Evolutionary conservation across 1,140 invertebrate species (phyloP).

Genomic region (Drosophila jambulina): DNA sequence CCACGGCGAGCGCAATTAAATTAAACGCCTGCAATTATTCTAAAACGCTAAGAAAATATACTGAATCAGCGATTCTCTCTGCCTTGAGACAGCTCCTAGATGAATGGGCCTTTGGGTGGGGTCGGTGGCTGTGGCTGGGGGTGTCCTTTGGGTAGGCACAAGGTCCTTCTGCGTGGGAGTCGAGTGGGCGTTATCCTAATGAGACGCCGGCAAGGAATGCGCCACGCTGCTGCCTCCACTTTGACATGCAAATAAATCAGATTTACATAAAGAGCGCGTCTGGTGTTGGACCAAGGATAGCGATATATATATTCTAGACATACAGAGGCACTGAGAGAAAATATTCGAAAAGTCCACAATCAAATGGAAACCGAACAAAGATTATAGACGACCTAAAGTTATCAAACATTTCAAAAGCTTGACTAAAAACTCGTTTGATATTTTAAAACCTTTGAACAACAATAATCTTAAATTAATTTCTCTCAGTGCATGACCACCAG

Average conservation of each 20-base stretch:
- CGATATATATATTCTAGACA: conserved; percentile 46
- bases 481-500: conserved; percentile 13
- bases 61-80: conserved; percentile 51
- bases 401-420: no score
- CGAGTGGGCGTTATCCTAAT: conserved; percentile 47
- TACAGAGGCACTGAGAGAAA: neutral
- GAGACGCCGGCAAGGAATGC: conserved; percentile 46
- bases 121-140: neutral
- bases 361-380: neutral
- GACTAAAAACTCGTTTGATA: neutral
- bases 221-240: conserved; percentile 51
- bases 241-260: conserved; percentile 85
- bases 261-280: conserved; percentile 74
- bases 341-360: neutral
- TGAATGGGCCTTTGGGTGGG: conserved; percentile 12
- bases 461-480: neutral
- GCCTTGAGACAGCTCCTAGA: conserved; percentile 21
- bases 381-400: neutral
- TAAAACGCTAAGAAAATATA: conserved; percentile 71
- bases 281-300: conserved; percentile 18
- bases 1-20: conserved; percentile 75
- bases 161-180: neutral
- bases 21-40: conserved; percentile 82
- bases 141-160: neutral
- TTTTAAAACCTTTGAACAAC: neutral